phyloP scores from a whole-genome alignment of 2,113 vertebrate species.

The Paracanthobrama guichenoti region DNA sequence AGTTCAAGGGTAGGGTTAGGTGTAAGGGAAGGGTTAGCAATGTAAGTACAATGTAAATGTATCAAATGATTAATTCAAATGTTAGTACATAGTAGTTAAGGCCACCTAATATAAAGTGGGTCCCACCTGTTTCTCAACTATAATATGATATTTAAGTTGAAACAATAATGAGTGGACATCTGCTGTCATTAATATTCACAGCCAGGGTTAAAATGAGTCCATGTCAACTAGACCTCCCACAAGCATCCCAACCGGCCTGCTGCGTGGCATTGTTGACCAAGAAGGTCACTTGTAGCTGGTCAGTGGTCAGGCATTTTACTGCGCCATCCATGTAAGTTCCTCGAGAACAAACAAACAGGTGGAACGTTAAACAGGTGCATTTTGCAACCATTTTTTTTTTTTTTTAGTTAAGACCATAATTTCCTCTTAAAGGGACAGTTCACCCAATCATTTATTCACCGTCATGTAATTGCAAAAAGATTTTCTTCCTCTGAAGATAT shows the following conservation, averaged over 20 bases:
- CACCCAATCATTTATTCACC: not conserved
- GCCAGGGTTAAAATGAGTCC: constrained; percentile 17
- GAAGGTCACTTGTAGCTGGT: constrained; percentile 33
- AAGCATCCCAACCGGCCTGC: constrained; percentile 1
- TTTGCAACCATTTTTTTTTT: not conserved
- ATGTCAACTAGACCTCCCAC: constrained; percentile 36
- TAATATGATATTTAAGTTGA: constrained; percentile 28
- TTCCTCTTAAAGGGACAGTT: not conserved
- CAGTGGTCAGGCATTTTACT: constrained; percentile 35
- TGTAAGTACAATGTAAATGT: too few relatives aligned
- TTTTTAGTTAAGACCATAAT: not conserved
- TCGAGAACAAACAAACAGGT: constrained; percentile 38
- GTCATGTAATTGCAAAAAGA: not conserved
- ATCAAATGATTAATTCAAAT: too few relatives aligned
- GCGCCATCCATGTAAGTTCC: not conserved
- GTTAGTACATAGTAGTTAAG: too few relatives aligned
- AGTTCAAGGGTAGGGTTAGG: too few relatives aligned
- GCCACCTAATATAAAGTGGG: too few relatives aligned
- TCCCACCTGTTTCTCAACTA: constrained; percentile 39
- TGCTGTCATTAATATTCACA: constrained; percentile 21
- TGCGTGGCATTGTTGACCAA: not conserved
- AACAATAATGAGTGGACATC: constrained; percentile 26
- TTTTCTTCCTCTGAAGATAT: not conserved
- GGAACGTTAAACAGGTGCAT: constrained; percentile 1
- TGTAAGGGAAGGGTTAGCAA: too few relatives aligned